These are phyloP conservation scores for Bombus sibiricus DNA, from an alignment of 1,140 invertebrate genomes.

Conservation along the genomic window DNA sequence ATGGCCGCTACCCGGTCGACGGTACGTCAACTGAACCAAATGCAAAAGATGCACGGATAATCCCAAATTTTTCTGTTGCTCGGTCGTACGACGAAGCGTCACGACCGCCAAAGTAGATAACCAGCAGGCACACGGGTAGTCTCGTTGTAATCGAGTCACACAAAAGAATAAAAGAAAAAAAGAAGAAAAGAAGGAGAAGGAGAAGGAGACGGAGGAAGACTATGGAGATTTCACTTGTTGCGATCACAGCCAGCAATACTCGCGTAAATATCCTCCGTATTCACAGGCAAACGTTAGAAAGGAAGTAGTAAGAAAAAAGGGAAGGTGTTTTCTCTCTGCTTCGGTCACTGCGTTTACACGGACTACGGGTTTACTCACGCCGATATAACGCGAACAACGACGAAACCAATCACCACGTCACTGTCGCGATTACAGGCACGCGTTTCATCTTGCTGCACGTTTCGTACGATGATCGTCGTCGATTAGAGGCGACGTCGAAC, in stretches of 20 bases:
- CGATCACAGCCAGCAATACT: conserved; percentile 33
- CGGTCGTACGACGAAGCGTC: conserved; percentile 1
- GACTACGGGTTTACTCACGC: conserved; percentile 23
- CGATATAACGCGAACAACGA: conserved; percentile 37
- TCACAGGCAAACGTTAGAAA: not conserved
- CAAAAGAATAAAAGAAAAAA: not conserved
- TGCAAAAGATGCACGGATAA: conserved; percentile 19
- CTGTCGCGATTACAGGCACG: conserved; percentile 41
- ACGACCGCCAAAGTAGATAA: not conserved
- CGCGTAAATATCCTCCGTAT: conserved; percentile 3
- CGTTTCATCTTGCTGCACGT: conserved; percentile 37
- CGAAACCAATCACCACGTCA: conserved; percentile 62
- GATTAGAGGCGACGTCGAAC: not conserved
- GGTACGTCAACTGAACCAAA: conserved; percentile 33
- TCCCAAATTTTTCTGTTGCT: conserved; percentile 4
- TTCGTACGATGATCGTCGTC: not conserved
- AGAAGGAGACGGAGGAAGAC: no score
- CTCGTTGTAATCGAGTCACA: conserved; percentile 22
- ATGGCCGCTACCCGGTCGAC: conserved; percentile 64
- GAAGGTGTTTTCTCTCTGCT: not conserved
- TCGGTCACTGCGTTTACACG: conserved; percentile 47
- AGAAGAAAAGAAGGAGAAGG: not conserved
- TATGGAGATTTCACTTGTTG: conserved; percentile 32
- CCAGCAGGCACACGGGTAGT: not conserved
- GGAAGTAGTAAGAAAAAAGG: not conserved